A percentile compares a stretch with the other conserved stretches of the same genome.
Evolutionary conservation across 2,888 invertebrate genomes (phyloP).

Genomic region (Lycophotia porphyrea): DNA sequence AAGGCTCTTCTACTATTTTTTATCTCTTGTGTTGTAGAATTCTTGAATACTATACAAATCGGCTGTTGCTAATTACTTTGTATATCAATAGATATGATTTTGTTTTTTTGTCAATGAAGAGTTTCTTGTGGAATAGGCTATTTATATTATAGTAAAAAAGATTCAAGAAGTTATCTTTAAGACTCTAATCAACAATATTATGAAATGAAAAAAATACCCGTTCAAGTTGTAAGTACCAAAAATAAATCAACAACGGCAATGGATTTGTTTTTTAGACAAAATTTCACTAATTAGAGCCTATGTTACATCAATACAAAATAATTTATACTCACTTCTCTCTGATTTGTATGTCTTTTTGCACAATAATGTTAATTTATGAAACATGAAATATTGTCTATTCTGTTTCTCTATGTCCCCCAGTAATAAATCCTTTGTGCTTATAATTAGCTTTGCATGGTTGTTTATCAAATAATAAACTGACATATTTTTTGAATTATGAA

Average conservation of each 20-base stretch:
- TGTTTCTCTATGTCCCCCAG: constrained; percentile 22
- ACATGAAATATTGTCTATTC: constrained; percentile 65
- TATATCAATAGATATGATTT: constrained; percentile 21
- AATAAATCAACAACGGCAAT: constrained; percentile 13
- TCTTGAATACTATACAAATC: constrained; percentile 19
- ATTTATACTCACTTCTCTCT: constrained; percentile 22
- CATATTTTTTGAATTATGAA: background rate
- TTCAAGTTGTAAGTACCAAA: constrained; percentile 5
- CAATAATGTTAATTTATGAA: constrained; percentile 69
- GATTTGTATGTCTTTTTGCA: constrained; percentile 62
- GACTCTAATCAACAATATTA: background rate
- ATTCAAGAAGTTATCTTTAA: background rate
- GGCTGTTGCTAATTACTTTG: constrained; percentile 14
- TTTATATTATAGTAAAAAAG: constrained; percentile 1
- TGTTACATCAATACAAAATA: constrained; percentile 25
- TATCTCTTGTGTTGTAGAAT: constrained; percentile 2
- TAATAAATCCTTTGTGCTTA: constrained; percentile 26
- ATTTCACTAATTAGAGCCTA: constrained; percentile 26
- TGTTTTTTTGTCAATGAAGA: constrained; percentile 4
- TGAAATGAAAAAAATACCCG: constrained; percentile 33
- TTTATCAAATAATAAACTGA: constrained; percentile 19
- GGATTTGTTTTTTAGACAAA: constrained; percentile 13
- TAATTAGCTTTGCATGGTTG: constrained; percentile 18
- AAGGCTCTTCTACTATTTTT: constrained; percentile 12
- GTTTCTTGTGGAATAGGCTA: constrained; percentile 10